Percentiles rank a stretch among this genome's conserved stretches.
Evolutionary conservation across 2,113 vertebrate species (phyloP).

Genomic region (Lichenostomus cassidix): DNA sequence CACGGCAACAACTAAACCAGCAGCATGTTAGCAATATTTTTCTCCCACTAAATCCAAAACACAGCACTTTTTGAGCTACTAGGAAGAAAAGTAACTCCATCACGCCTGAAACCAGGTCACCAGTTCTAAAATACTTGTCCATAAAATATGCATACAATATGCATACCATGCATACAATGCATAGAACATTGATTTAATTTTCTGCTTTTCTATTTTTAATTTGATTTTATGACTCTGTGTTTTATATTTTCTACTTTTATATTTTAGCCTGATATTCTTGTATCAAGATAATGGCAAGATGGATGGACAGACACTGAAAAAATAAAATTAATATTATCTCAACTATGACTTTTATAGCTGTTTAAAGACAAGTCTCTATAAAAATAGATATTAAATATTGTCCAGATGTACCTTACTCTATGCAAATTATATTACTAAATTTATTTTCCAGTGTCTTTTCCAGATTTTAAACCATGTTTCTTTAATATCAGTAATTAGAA

Average conservation of each 20-base stretch:
- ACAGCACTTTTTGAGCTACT: not conserved
- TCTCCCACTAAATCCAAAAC: not conserved
- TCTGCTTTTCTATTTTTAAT: not conserved
- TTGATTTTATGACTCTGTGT: not conserved
- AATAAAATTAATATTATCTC: not conserved
- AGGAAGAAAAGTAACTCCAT: not conserved
- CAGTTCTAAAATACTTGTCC: not conserved
- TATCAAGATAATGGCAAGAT: not conserved
- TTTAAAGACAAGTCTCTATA: not conserved
- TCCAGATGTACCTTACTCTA: not conserved
- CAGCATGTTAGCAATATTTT: rapidly evolving
- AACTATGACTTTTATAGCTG: not conserved
- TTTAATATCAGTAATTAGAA: not conserved
- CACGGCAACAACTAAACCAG: not conserved
- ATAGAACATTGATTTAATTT: not conserved
- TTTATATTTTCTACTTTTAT: not conserved
- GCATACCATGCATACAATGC: too few species aligned
- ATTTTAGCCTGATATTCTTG: not conserved
- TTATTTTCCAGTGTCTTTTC: not conserved
- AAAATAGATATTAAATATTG: not conserved
- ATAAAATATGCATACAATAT: too few species aligned
- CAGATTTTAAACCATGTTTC: not conserved
- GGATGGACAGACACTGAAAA: not conserved
- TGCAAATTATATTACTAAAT: not conserved
- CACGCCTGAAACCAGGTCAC: not conserved